Base-by-base conservation (phyloP, 2,113 vertebrate species). In the Hymenochirus boettgeri region DNA sequence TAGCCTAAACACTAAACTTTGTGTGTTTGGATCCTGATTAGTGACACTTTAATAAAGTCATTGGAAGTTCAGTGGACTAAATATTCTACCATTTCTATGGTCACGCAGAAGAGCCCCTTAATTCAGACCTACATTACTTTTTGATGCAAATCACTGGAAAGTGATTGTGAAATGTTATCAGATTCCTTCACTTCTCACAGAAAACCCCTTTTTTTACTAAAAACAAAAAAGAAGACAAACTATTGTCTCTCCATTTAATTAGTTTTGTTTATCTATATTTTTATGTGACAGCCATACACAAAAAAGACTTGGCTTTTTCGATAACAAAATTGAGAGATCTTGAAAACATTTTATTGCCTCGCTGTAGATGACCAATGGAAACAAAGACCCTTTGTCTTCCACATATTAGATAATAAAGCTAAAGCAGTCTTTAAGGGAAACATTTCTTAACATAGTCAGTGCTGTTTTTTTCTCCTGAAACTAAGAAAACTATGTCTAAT, bases 41-140 rank as follows among this genome's bases (percentile, higher is more conserved):
- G 92, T 95, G 92, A 93, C 90, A 92, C 91, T 98, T 99, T 99
- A 93, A 98, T 99, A 95, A 95, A 99, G 93, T 97, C 89, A 88
- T 93, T 92, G 91, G 86, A 91, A 95, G 94, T 96, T 93, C 91
- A 91, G 88, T 85, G 84, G 90, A 95, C 93, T 94, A 91, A 93
- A 94, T 97, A 93, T 96, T 93, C 91, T 79, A 92, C 92, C 89
- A 92, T 96, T 95, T 90, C 94, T 92, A 94, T 98, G 94, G 93
- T 83, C 92, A 92, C 93, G 69, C 82, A 77, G 83, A 90, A 91
- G 85, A 77, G 76, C 88, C 88, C 85, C 15, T 83, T 83, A 80
- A 92, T 97, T 93, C 90, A 92, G 80, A 73, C 83, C 80, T 67
- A 72, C 73, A 74, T 77, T 87, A 89, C 92, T 93, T 97, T 97